These are phyloP conservation scores for Holotrichia oblita DNA, from an alignment of 1,140 invertebrate species.

Conservation along the genomic window DNA sequence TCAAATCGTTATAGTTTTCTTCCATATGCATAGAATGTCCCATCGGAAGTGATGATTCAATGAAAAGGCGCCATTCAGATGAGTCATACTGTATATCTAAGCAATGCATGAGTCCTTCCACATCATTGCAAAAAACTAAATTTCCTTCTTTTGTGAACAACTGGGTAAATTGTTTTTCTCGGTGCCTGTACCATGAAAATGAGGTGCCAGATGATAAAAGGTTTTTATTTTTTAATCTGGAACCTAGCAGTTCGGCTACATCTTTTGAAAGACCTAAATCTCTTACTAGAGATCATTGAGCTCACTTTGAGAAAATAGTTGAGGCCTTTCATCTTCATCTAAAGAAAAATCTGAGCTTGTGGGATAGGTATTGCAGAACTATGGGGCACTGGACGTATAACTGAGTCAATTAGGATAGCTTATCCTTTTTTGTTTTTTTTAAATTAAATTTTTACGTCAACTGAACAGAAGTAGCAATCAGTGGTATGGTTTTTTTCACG, in stretches of 20 bases:
- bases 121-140: slow-evolving; percentile 41
- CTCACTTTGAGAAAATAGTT: slow-evolving; percentile 15
- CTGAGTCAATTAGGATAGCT: no score
- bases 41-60: slow-evolving; percentile 54
- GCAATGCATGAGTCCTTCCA: slow-evolving; percentile 47
- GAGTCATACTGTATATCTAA: slow-evolving; percentile 47
- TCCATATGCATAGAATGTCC: slow-evolving; percentile 51
- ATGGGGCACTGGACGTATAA: no score
- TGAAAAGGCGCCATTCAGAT: slow-evolving; percentile 52
- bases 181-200: slow-evolving; percentile 36
- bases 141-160: no score
- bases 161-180: no score
- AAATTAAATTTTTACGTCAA: no score
- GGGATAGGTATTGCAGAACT: background rate
- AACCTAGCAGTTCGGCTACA: slow-evolving; percentile 43
- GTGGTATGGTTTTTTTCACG: no score
- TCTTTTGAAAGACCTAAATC: slow-evolving; percentile 43
- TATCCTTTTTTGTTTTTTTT: no score
- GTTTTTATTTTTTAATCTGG: slow-evolving; percentile 25
- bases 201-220: slow-evolving; percentile 12
- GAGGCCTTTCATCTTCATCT: background rate
- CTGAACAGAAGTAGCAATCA: no score
- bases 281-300: slow-evolving; percentile 43
- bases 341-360: slow-evolving; percentile 24
- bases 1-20: slow-evolving; percentile 52